Conservation (phyloP, 2,888 invertebrate genomes). For the Thera obeliscata region DNA sequence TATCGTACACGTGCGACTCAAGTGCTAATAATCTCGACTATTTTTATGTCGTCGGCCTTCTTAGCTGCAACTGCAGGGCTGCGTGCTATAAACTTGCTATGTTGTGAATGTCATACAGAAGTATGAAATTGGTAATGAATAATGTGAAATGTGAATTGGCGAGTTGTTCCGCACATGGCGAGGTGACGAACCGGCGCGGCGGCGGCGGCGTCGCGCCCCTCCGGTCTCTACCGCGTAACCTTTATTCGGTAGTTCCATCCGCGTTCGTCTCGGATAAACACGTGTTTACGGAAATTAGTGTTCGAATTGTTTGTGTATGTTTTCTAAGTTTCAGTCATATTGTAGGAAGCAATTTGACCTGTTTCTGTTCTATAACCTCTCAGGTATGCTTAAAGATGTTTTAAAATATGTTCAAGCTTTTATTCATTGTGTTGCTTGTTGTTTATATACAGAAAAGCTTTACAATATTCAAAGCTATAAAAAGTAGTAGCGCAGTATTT, state of each 20-base stretch:
- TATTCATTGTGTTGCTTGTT: neutral
- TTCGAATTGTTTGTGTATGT: slow-evolving; percentile 41
- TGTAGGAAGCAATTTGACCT: slow-evolving; percentile 7
- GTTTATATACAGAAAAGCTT: slow-evolving; percentile 8
- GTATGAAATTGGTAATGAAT: slow-evolving; percentile 56
- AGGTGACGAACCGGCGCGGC: slow-evolving; percentile 56
- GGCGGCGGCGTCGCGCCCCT: slow-evolving; percentile 61
- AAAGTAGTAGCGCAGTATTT: neutral
- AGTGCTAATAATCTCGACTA: slow-evolving; percentile 48
- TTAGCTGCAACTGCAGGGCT: slow-evolving; percentile 67
- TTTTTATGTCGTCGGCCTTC: slow-evolving; percentile 54
- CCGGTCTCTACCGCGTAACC: slow-evolving; percentile 57
- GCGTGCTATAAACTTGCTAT: slow-evolving; percentile 61
- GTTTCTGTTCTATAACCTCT: slow-evolving; percentile 60
- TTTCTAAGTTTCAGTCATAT: slow-evolving; percentile 22
- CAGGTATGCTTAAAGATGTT: slow-evolving; percentile 43
- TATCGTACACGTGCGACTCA: slow-evolving; percentile 32
- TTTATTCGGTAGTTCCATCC: slow-evolving; percentile 70
- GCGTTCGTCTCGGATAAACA: slow-evolving; percentile 63
- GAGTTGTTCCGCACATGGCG: slow-evolving; percentile 67
- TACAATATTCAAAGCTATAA: neutral
- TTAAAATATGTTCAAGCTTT: slow-evolving; percentile 9
- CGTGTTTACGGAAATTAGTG: slow-evolving; percentile 54
- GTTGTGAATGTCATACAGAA: slow-evolving; percentile 49
- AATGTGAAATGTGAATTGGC: slow-evolving; percentile 61